A percentile compares a stretch with the other conserved stretches of the same genome.
These are phyloP conservation scores for Papilio helenus DNA, from an alignment of 1,140 invertebrate species.

Conservation along the genomic window DNA sequence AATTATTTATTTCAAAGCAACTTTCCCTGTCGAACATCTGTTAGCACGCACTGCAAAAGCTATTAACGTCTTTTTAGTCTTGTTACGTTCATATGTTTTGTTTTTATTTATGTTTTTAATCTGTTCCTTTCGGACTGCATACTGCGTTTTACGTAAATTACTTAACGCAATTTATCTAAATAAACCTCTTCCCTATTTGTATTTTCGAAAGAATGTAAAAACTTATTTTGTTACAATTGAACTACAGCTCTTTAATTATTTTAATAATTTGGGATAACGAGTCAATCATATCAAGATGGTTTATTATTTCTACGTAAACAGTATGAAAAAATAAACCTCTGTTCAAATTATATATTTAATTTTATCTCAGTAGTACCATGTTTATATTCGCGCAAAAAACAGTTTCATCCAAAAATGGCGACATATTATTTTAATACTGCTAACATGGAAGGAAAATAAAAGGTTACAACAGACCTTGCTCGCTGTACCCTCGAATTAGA, in stretches of 20 bases:
- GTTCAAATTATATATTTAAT: background rate
- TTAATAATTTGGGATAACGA: too few relatives aligned
- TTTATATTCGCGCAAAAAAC: constrained; percentile 12
- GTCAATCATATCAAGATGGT: background rate
- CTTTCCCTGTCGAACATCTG: constrained; percentile 33
- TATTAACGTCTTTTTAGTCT: constrained; percentile 20
- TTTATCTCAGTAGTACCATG: background rate
- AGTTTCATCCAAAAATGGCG: constrained; percentile 4
- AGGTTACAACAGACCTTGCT: background rate
- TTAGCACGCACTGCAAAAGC: constrained; percentile 26
- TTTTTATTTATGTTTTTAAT: background rate
- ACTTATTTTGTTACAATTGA: background rate
- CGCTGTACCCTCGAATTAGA: constrained; percentile 18
- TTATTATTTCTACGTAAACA: background rate
- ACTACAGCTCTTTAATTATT: too few relatives aligned
- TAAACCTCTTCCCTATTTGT: background rate
- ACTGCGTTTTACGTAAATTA: background rate
- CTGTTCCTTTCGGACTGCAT: background rate
- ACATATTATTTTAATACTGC: constrained; percentile 10
- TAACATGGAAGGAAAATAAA: constrained; percentile 15
- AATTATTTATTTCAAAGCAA: constrained; percentile 26
- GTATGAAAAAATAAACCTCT: background rate
- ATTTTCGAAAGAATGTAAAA: background rate
- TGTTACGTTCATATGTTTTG: background rate
- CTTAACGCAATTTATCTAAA: background rate